Evolutionary conservation across 2,113 vertebrate species (phyloP).

Genomic region (Equus przewalskii): DNA sequence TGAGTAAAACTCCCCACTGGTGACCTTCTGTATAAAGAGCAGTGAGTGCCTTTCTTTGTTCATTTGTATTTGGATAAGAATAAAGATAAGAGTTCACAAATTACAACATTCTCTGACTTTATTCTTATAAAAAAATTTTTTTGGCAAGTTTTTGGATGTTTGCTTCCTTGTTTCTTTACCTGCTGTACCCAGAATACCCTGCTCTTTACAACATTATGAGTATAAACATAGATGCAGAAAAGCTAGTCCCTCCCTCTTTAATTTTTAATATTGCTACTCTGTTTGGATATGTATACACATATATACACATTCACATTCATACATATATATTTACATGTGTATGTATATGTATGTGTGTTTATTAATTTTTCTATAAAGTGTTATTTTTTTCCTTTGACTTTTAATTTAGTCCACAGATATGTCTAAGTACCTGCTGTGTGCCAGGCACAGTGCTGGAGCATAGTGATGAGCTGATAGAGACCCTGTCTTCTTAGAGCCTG

Average conservation of each 20-base stretch:
- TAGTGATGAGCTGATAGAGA: neutral
- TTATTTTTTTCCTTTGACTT: neutral
- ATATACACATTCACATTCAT: no score
- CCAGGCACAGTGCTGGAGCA: neutral
- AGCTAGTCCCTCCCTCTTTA: neutral
- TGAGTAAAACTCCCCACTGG: neutral
- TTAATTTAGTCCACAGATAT: neutral
- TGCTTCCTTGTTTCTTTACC: neutral
- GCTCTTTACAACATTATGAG: neutral
- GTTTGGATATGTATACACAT: neutral
- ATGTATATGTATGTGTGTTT: neutral
- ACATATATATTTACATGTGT: neutral
- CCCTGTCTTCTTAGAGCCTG: neutral
- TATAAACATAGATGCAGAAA: neutral
- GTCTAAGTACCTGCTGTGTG: neutral
- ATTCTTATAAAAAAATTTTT: neutral
- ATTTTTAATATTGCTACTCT: neutral
- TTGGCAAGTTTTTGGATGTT: neutral
- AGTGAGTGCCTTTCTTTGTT: neutral
- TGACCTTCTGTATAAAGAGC: neutral
- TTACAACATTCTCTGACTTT: slow-evolving; percentile 18
- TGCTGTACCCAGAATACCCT: neutral
- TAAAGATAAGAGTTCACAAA: slow-evolving; percentile 21
- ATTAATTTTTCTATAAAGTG: neutral
- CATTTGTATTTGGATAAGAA: slow-evolving; percentile 25